Base-by-base conservation (phyloP, 2,113 vertebrate genomes). In the Mesitornis unicolor region DNA sequence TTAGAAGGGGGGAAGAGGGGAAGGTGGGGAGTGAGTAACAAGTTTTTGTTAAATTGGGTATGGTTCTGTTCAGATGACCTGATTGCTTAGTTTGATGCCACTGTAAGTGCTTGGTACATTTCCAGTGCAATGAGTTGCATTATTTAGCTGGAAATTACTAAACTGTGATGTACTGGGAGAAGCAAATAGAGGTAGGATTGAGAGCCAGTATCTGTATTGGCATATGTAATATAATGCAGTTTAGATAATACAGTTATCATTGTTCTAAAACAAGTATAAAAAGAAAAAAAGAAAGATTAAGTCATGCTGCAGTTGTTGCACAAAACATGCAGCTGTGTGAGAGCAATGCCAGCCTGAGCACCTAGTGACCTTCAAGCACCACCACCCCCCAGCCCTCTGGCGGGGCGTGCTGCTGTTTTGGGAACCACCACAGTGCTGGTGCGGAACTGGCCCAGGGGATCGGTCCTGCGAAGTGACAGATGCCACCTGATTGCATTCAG, bases 231-330 rank as follows among this genome's bases (percentile, higher is more conserved):
- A 47, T 18, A 21, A 73, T 68, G 36, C 40, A 53, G 15, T 69
- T 91, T 54, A 50, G 80, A 38, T 63, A 61, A 84, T 69, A 93
- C 89, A 36, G 24, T 89, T 26, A 20, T 81, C 36, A 4, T 91
- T 91, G 87, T 91, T 95, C 73, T 91, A 70, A 77, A 95, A 69
- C 1, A 2, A 70, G 43, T 54, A 61, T n/a, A 64, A 64, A 77
- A 26, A 22, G 16, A 22, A 29, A 22, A 50, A 42, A 38, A 33
- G 48, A 22, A 31, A 6, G 19, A 54, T 88, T 29, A 82, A 89
- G 38, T 93, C 84, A 91, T 74, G 8, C n/a, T 77, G 71, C 87
- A 74, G 80, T 89, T 94, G 86, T 64, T 69, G n/a, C 29, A 69
- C 10, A 15, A 56, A 92, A 80, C 50, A 31, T 74, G 57, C 79